phyloP scores from a whole-genome alignment of 2,888 invertebrate genomes.

The Tetramorium bicarinatum region DNA sequence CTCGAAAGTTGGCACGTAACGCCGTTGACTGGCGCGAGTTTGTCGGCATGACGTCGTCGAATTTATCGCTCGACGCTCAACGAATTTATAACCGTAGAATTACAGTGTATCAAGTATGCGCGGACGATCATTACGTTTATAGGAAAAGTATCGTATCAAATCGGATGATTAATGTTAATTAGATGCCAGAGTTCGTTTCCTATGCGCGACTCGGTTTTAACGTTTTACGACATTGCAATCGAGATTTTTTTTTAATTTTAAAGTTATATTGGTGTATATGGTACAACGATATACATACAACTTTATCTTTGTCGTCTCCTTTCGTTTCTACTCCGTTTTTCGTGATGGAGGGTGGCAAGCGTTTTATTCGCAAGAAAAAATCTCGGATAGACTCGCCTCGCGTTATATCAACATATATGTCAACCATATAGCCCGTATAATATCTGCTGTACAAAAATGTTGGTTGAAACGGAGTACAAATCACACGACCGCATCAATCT shows the following conservation, averaged over 20 bases:
- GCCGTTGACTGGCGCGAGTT: constrained; percentile 68
- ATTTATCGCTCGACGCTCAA: constrained; percentile 63
- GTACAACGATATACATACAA: neutral
- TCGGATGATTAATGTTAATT: constrained; percentile 42
- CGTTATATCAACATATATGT: neutral
- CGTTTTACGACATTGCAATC: neutral
- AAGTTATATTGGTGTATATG: neutral
- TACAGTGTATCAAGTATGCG: constrained; percentile 13
- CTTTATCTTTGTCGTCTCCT: neutral
- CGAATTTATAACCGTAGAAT: constrained; percentile 59
- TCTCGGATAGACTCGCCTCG: neutral
- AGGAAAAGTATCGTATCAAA: constrained; percentile 16
- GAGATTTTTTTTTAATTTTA: neutral
- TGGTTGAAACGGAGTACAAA: constrained; percentile 14
- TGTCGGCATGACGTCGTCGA: constrained; percentile 57
- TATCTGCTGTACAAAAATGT: constrained; percentile 32
- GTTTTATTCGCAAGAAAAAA: constrained; percentile 20
- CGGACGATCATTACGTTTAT: constrained; percentile 37
- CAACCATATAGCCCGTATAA: neutral
- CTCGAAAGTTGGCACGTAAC: constrained; percentile 62
- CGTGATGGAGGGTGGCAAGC: neutral
- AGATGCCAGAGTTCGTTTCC: neutral
- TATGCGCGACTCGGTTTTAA: neutral
- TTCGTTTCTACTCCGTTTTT: constrained; percentile 8
- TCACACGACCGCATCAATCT: constrained; percentile 29